These are phyloP conservation scores for Cistogaster globosa DNA, from an alignment of 2,888 invertebrate genomes.

Conservation along the genomic window DNA sequence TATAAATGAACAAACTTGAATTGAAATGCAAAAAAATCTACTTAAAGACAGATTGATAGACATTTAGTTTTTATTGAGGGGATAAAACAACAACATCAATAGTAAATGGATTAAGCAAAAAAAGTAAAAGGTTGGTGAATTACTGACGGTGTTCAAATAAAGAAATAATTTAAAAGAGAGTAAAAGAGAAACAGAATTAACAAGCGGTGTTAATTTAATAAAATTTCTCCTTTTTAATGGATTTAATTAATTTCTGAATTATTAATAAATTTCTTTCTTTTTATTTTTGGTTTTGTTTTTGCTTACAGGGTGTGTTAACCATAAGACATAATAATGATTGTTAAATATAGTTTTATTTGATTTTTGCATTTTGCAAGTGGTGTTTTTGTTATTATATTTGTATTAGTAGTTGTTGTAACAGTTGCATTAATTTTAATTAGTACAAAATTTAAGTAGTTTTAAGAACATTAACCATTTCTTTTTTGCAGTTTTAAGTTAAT, in stretches of 20 bases:
- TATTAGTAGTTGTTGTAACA: slow-evolving; percentile 35
- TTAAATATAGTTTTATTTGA: slow-evolving; percentile 26
- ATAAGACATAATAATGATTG: slow-evolving; percentile 81
- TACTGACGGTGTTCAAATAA: slow-evolving; percentile 33
- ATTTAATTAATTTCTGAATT: slow-evolving; percentile 7
- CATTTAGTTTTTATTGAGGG: background rate
- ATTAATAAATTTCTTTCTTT: background rate
- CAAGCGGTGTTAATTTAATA: slow-evolving; percentile 40
- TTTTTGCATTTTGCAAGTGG: slow-evolving; percentile 57
- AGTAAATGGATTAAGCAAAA: slow-evolving; percentile 33
- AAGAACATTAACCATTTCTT: slow-evolving; percentile 36
- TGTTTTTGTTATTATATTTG: slow-evolving; percentile 33
- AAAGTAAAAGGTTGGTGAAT: slow-evolving; percentile 32
- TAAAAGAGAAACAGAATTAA: slow-evolving; percentile 16
- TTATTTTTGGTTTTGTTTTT: no score
- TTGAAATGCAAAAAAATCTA: slow-evolving; percentile 25
- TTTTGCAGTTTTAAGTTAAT: slow-evolving; percentile 19
- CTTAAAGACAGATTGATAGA: slow-evolving; percentile 8
- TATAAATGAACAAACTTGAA: slow-evolving; percentile 22
- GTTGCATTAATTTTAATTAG: slow-evolving; percentile 33
- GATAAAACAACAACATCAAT: slow-evolving; percentile 19
- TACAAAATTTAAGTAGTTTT: slow-evolving; percentile 41
- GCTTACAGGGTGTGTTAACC: slow-evolving; percentile 82
- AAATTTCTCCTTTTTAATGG: slow-evolving; percentile 37
- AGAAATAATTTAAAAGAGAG: slow-evolving; percentile 1